Conservation (phyloP, 1,140 invertebrate species). For the Eufriesea mexicana region DNA sequence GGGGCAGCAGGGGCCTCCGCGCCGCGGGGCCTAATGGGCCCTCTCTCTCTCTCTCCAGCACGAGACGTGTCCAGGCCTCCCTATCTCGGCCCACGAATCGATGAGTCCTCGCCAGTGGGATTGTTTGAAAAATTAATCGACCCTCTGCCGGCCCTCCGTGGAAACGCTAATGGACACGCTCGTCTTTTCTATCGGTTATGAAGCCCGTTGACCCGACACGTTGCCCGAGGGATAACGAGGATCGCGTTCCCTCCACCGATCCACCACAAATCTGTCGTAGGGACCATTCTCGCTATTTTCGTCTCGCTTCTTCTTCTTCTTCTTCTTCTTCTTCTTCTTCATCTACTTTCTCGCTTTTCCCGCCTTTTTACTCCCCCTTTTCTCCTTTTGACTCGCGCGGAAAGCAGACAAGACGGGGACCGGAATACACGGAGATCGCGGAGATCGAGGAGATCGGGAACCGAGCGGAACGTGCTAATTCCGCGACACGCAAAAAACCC, state of each 20-base stretch:
- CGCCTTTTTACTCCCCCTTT: too few relatives aligned
- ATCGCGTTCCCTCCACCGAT: not conserved
- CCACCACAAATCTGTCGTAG: not conserved
- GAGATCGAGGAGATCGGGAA: too few relatives aligned
- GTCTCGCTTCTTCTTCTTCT: too few relatives aligned
- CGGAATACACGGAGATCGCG: too few relatives aligned
- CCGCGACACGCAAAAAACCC: not conserved
- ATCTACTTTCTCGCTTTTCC: too few relatives aligned
- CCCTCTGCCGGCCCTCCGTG: slow-evolving; percentile 51
- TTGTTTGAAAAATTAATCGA: slow-evolving; percentile 80
- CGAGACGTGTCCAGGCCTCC: slow-evolving; percentile 37
- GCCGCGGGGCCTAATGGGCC: slow-evolving; percentile 73
- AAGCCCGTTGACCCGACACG: slow-evolving; percentile 33
- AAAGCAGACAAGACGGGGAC: too few relatives aligned
- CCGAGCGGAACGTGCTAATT: not conserved
- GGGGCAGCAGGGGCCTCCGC: slow-evolving; percentile 69
- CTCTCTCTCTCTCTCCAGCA: slow-evolving; percentile 15
- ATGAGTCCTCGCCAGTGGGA: slow-evolving; percentile 64
- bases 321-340: too few relatives aligned
- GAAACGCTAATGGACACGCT: slow-evolving; percentile 63
- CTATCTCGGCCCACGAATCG: slow-evolving; percentile 69
- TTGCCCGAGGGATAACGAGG: slow-evolving; percentile 27
- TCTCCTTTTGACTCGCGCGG: too few relatives aligned
- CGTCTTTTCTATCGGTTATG: slow-evolving; percentile 60
- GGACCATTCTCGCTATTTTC: not conserved